Base-by-base conservation (phyloP, 1,140 invertebrate genomes). In the Orussus abietinus region DNA sequence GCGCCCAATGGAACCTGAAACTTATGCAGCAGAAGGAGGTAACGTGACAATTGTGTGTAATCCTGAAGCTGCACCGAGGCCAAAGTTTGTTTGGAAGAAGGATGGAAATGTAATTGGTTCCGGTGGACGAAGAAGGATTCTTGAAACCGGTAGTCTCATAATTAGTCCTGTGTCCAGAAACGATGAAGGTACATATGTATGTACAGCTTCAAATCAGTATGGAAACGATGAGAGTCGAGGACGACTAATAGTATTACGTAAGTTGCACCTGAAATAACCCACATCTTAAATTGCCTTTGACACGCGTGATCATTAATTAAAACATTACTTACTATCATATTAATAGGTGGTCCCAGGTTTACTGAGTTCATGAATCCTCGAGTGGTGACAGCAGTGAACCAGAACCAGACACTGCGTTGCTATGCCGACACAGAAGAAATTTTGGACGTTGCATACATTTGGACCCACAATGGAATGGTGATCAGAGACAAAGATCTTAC, bases 1-100 rank as follows among this genome's bases (percentile, higher is more conserved):
- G 68, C 76, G 79, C 37, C 94, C 94, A 3, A 66, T 98, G 20
- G 87, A 91, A 63, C 75, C 82, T 1, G 90, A 94, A 70, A 90
- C 86, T 11, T 92, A 92, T 72, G 93, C 90, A 0, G 88, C 90
- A 2, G 85, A 94, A 67, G 83, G 83, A 45, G 90, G 91, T 26
- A 96, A 96, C 69, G 85, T 92, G 0, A 96, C 93, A 0, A 85
- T 98, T 36, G 77, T 80, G 25, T 98, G 95, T 69, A 83, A 89
- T 55, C 94, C 95, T 0, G 95, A 98, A 76, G 93, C 92, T 12
- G 92, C 94, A 3, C 95, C 96, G 1, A 79, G 77, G 49, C 91
- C 95, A 0, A 82, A 82, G 52, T 93, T 93, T 59, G 78, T 82
- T 26, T 98, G 94, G 94, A 88, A 88, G 59, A 93, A 93, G 68